Percentiles rank a stretch among this genome's conserved stretches.
These are phyloP conservation scores for Leucoraja erinaceus DNA, from an alignment of 2,113 vertebrate species.

Conservation along the genomic window DNA sequence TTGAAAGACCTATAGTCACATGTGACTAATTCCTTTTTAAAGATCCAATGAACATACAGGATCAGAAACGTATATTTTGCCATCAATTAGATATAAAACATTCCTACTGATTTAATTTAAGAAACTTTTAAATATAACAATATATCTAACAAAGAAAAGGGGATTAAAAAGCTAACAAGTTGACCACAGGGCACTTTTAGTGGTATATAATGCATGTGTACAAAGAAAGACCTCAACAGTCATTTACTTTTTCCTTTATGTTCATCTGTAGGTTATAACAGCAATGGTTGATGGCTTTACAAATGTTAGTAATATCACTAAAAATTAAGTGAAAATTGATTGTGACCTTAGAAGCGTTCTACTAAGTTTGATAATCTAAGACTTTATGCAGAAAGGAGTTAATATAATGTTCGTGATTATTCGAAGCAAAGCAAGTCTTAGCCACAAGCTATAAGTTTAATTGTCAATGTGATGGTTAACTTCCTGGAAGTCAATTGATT, in stretches of 20 bases:
- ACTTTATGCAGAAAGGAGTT: slow-evolving; percentile 8
- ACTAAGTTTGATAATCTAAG: neutral
- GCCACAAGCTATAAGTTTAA: neutral
- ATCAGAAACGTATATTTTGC: slow-evolving; percentile 29
- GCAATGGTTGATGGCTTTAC: slow-evolving; percentile 8
- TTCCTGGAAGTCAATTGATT: slow-evolving; percentile 29
- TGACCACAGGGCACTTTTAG: slow-evolving; percentile 36
- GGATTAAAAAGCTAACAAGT: slow-evolving; percentile 38
- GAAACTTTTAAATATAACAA: slow-evolving; percentile 37
- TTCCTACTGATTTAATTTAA: slow-evolving; percentile 35
- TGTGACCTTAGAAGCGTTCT: neutral
- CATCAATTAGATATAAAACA: slow-evolving; percentile 38
- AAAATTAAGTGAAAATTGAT: slow-evolving; percentile 3
- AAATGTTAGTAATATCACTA: neutral
- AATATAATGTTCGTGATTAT: slow-evolving; percentile 14
- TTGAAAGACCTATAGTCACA: slow-evolving; percentile 19
- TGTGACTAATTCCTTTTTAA: slow-evolving; percentile 32
- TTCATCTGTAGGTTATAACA: neutral
- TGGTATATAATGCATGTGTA: slow-evolving; percentile 31
- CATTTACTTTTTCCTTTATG: slow-evolving; percentile 8
- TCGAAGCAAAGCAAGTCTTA: neutral
- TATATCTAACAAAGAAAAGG: slow-evolving; percentile 36
- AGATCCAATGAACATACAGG: slow-evolving; percentile 21
- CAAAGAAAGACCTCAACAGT: slow-evolving; percentile 11
- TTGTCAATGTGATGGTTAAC: neutral